Evolutionary conservation across 2,797 vertebrate genomes (phyloP), one percentile per base, ranked within the genome.

Genomic region (Rhinichthys osculus): DNA sequence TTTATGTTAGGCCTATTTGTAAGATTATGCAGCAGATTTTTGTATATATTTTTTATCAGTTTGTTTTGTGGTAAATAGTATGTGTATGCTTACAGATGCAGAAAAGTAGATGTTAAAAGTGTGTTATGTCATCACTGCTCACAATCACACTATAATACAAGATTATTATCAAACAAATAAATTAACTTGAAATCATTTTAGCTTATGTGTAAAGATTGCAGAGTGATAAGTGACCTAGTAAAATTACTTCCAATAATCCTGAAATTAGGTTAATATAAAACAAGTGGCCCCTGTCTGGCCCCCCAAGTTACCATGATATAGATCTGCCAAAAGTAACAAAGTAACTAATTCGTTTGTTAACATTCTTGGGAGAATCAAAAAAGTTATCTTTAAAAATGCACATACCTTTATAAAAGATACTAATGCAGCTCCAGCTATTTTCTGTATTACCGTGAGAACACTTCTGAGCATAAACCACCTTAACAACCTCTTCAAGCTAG

Each of bases 351-450:
- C 0, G 1, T 50, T 74, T 74, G 9, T 23, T 40, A 23, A 71
- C n/a, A 73, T 19, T 21, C 8, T 50, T 33, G 0, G 30, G 27
- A 33, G 50, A 74, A 17, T 74, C 3, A 2, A 71, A 52, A 30
- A 47, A 47, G 0, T 4, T 10, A 50, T 50, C 0, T 74, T 62
- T 74, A 76, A 52, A 74, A 23, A 21, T 52, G 17, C 47, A 76
- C 72, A 35, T 76, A 76, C 72, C 47, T 76, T 52, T 76, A 27
- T 50, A 21, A 74, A 76, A 35, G 9, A 52, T 21, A 35, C 27
- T 27, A 72, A 21, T 52, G 17, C 47, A 74, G 47, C 30, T 74
- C 47, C 47, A 76, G 47, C 30, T 52, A 21, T 52, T 35, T 74
- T 74, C 72, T 52, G 47, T 76, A 21, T 52, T 73, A 27, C 2